Percentiles rank a stretch among this genome's conserved stretches.
phyloP scores from a whole-genome alignment of 2,888 invertebrate species.

The Lobophora halterata region DNA sequence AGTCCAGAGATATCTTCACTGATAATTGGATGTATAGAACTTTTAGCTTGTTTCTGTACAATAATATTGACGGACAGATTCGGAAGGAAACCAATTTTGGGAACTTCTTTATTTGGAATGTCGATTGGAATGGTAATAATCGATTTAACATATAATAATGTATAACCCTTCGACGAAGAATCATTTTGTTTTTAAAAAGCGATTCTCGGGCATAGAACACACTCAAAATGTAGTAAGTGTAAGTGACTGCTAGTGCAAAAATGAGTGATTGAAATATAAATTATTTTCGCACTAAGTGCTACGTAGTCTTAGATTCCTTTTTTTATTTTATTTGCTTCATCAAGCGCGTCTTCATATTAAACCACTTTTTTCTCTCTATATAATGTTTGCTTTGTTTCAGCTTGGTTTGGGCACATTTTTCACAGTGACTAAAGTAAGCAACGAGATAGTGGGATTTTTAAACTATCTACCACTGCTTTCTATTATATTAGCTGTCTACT shows the following conservation, averaged over 20 bases:
- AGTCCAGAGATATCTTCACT: constrained; percentile 43
- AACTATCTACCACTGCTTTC: constrained; percentile 26
- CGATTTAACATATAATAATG: too few relatives aligned
- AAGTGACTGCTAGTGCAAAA: too few relatives aligned
- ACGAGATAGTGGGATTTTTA: constrained; percentile 17
- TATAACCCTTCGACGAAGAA: too few relatives aligned
- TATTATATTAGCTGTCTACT: constrained; percentile 12
- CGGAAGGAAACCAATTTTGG: constrained; percentile 43
- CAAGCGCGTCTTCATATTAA: too few relatives aligned
- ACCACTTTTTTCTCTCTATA: too few relatives aligned
- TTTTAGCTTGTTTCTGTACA: constrained; percentile 39
- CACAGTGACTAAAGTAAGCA: constrained; percentile 8
- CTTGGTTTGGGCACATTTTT: constrained; percentile 25
- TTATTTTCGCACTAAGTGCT: too few relatives aligned
- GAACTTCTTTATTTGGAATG: constrained; percentile 35
- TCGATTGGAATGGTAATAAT: constrained; percentile 41
- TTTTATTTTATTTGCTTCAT: too few relatives aligned
- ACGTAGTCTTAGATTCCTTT: too few relatives aligned
- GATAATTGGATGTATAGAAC: constrained; percentile 41
- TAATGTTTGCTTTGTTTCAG: constrained; percentile 22
- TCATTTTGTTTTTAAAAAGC: too few relatives aligned
- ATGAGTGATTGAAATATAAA: too few relatives aligned
- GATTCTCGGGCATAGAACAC: too few relatives aligned
- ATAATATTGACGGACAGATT: constrained; percentile 39
- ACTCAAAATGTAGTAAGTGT: too few relatives aligned